Conservation (phyloP, 2,113 vertebrate species). For the Cynopterus brachyotis region DNA sequence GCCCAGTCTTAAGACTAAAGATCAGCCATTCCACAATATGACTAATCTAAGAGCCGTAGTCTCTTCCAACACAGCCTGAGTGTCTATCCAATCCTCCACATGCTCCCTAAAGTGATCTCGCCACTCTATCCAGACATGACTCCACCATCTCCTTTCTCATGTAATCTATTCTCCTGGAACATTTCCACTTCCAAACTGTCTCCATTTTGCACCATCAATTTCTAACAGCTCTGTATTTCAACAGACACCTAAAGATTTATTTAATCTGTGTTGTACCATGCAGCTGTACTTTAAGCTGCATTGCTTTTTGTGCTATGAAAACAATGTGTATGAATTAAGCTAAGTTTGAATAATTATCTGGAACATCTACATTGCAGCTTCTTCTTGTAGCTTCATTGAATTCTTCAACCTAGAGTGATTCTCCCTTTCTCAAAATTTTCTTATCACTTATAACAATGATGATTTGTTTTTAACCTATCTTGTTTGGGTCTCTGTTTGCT, state of each 20-base stretch:
- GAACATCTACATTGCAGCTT: background rate
- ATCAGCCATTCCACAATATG: background rate
- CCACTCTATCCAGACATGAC: background rate
- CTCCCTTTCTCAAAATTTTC: background rate
- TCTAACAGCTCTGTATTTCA: background rate
- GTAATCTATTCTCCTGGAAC: background rate
- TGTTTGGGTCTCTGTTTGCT: background rate
- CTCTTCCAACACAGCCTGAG: background rate
- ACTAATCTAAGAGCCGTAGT: background rate
- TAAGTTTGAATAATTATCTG: background rate
- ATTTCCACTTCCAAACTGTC: background rate
- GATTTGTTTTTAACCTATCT: constrained; percentile 12
- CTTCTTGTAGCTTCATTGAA: background rate
- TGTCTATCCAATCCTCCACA: background rate
- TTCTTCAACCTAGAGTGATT: background rate
- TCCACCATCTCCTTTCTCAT: background rate
- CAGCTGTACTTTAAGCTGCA: background rate
- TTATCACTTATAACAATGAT: background rate
- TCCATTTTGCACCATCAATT: background rate
- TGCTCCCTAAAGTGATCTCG: accelerated
- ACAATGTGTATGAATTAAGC: background rate
- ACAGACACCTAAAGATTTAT: background rate
- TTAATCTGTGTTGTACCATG: background rate
- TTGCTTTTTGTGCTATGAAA: background rate
- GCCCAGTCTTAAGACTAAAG: background rate